Evolutionary conservation across 2,113 vertebrate species (phyloP).

Genomic region (Chloroceryle aenea): DNA sequence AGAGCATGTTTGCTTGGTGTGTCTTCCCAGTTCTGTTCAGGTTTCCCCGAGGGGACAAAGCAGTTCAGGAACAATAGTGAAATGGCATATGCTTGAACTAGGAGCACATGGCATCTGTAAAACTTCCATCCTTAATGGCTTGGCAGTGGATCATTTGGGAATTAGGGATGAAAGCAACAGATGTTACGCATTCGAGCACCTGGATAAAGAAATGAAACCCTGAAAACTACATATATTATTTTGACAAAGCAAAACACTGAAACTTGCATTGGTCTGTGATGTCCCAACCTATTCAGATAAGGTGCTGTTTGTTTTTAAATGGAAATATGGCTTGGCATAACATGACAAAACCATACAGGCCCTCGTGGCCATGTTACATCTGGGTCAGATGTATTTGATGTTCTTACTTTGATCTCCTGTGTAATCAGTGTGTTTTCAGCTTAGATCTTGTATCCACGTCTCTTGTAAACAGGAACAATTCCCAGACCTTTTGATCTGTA

Average conservation of each 20-base stretch:
- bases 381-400: slow-evolving; percentile 69
- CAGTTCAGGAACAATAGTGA: neutral
- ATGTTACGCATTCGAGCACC: slow-evolving; percentile 49
- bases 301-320: slow-evolving; percentile 61
- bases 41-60: neutral
- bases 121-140: slow-evolving; percentile 1
- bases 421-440: slow-evolving; percentile 67
- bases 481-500: slow-evolving; percentile 69
- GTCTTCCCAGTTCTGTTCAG: neutral
- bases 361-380: slow-evolving; percentile 36
- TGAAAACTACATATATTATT: neutral
- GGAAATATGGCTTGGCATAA: slow-evolving; percentile 61
- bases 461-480: slow-evolving; percentile 64
- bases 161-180: slow-evolving; percentile 57
- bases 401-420: slow-evolving; percentile 67
- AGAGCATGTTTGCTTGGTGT: neutral
- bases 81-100: neutral
- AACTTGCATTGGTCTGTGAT: slow-evolving; percentile 34
- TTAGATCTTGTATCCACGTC: slow-evolving; percentile 47
- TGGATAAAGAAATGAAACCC: slow-evolving; percentile 48
- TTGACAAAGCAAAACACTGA: neutral
- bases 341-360: slow-evolving; percentile 45
- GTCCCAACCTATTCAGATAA: slow-evolving; percentile 43
- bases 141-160: slow-evolving; percentile 48
- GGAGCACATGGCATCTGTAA: slow-evolving; percentile 10